Evolutionary conservation across 2,888 invertebrate species (phyloP), one percentile per base, ranked within the genome.

Genomic region (Pammene fasciana): DNA sequence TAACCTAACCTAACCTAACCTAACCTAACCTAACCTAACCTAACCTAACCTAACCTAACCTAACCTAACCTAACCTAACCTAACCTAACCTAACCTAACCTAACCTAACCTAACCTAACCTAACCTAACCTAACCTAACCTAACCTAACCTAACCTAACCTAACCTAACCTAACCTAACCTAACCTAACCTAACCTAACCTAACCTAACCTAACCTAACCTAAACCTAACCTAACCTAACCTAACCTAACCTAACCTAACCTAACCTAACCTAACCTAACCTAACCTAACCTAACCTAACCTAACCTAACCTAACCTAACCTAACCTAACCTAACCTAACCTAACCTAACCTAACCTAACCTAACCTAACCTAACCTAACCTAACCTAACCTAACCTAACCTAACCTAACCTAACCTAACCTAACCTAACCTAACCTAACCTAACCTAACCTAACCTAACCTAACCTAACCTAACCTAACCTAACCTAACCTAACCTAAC

Each of bases 211-310:
- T 70, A 72, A 72, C 72, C 70, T 70, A 61, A 72, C 70, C 72
- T 62, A 70, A 70, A n/a, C 60, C 68, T 52, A 52, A 52, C 52
- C 71, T 70, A 70, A 57, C 68, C 71, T 67, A 68, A 65, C 68
- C 64, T 61, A 72, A 72, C 72, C 72, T 73, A 73, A 73, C 71
- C 72, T 71, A 66, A 68, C 71, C 72, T 71, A 72, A 72, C 70
- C 68, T 70, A 71, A 72, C 72, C 71, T 72, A 70, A 71, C 71
- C 72, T 71, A 71, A 72, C 71, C 72, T 72, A 71, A 74, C 72
- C 71, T 71, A 72, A 72, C 72, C 72, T 72, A 74, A 72, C 72
- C 72, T 72, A 73, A 73, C 73, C 73, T 73, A 72, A 73, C 73
- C 73, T 71, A 70, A 70, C 73, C 73, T 71, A 71, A 71, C 71